Conservation (phyloP, 2,888 invertebrate genomes). For the Synanthedon vespiformis region DNA sequence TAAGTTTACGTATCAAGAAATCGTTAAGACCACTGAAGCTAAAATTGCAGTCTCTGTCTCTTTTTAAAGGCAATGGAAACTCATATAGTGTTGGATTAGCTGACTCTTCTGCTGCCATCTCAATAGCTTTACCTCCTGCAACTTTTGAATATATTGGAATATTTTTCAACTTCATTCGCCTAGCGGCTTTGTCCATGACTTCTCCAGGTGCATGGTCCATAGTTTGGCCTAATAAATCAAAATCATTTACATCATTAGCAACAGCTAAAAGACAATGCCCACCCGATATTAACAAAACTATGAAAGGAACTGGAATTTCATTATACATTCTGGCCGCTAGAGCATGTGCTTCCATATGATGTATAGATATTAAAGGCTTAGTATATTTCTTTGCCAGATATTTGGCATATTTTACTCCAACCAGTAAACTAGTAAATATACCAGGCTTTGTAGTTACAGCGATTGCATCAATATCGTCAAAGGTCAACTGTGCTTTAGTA, state of each 20-base stretch:
- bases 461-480: constrained; percentile 83
- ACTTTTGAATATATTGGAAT: constrained; percentile 78
- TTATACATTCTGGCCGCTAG: constrained; percentile 83
- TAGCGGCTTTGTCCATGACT: constrained; percentile 90
- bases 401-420: constrained; percentile 88
- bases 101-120: constrained; percentile 78
- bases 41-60: constrained; percentile 85
- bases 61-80: constrained; percentile 75
- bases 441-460: constrained; percentile 94
- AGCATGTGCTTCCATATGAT: constrained; percentile 99
- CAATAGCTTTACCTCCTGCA: constrained; percentile 89
- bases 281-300: constrained; percentile 91
- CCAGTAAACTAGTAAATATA: constrained; percentile 78
- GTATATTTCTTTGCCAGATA: constrained; percentile 74
- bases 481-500: constrained; percentile 64
- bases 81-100: constrained; percentile 74
- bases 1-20: constrained; percentile 65
- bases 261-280: constrained; percentile 89
- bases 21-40: constrained; percentile 89
- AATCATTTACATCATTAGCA: constrained; percentile 79
- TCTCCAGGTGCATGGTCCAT: constrained; percentile 94
- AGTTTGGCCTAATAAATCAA: constrained; percentile 82
- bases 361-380: constrained; percentile 93
- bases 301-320: constrained; percentile 84
- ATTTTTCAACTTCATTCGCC: constrained; percentile 85